Evolutionary conservation across 2,797 vertebrate species (phyloP).

Genomic region (Chelon labrosus): DNA sequence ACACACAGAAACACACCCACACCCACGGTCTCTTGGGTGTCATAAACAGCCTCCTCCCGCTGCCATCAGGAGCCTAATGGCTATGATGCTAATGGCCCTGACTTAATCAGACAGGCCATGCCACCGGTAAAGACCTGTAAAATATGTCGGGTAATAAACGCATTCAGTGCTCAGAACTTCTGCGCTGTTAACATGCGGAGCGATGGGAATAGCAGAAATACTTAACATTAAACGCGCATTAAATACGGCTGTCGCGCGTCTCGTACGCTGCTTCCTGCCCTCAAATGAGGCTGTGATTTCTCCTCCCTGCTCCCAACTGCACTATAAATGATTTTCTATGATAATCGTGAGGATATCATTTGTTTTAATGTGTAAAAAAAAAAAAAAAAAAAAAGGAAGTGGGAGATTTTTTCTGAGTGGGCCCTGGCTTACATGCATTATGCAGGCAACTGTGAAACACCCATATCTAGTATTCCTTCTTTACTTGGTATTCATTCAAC

Average conservation of each 20-base stretch:
- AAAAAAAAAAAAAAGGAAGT: slow-evolving; percentile 10
- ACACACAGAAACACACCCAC: slow-evolving; percentile 14
- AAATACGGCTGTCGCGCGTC: slow-evolving; percentile 41
- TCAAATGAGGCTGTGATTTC: slow-evolving; percentile 77
- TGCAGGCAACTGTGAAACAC: slow-evolving; percentile 73
- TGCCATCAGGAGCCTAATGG: slow-evolving; percentile 67
- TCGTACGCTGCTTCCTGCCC: slow-evolving; percentile 89
- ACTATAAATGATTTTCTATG: slow-evolving; percentile 24
- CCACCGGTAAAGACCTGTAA: slow-evolving; percentile 56
- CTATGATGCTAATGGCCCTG: slow-evolving; percentile 72
- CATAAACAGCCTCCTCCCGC: slow-evolving; percentile 61
- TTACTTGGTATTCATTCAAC: slow-evolving; percentile 84
- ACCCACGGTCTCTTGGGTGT: slow-evolving; percentile 64
- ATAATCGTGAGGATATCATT: slow-evolving; percentile 32
- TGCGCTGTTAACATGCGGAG: slow-evolving; percentile 62
- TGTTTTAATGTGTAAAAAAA: slow-evolving; percentile 31
- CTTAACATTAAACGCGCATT: slow-evolving; percentile 66
- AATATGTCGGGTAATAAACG: slow-evolving; percentile 63
- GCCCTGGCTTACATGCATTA: slow-evolving; percentile 77
- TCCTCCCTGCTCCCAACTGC: slow-evolving; percentile 45
- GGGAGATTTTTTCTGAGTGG: slow-evolving; percentile 80
- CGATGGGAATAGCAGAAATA: slow-evolving; percentile 42
- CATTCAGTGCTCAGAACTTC: slow-evolving; percentile 15
- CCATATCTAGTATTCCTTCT: slow-evolving; percentile 89
- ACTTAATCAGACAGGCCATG: slow-evolving; percentile 72